These are phyloP conservation scores for Pristionchus exspectatus DNA, from an alignment of 2,888 invertebrate genomes.

Conservation along the genomic window DNA sequence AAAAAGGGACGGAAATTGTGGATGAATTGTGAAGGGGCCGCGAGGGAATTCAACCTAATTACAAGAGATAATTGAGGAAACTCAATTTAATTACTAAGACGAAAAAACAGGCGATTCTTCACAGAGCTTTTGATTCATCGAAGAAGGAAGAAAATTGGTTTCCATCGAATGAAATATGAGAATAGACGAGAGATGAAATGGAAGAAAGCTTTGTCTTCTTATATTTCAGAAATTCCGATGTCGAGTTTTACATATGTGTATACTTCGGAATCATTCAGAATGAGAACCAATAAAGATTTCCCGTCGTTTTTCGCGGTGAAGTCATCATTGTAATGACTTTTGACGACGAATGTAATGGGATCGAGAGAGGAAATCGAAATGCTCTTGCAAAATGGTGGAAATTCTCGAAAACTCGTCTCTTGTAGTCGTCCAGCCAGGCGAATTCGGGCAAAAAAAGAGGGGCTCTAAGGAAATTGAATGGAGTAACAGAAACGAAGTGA, in stretches of 20 bases:
- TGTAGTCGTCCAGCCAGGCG: neutral
- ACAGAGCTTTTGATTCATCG: neutral
- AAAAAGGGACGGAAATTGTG: neutral
- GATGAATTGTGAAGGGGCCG: conserved; percentile 35
- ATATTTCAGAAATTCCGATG: neutral
- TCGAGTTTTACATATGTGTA: neutral
- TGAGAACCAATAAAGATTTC: neutral
- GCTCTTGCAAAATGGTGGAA: neutral
- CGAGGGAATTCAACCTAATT: conserved; percentile 36
- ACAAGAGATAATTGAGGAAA: conserved; percentile 10
- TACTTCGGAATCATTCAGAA: neutral
- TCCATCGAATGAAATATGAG: conserved; percentile 43
- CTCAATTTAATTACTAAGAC: neutral
- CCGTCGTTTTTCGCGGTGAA: neutral
- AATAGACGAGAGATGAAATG: conserved; percentile 4
- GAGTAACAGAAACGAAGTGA: conserved; percentile 21
- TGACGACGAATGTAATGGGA: neutral
- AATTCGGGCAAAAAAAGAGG: conserved; percentile 4
- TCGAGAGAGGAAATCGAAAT: neutral
- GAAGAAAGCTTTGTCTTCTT: conserved; percentile 16
- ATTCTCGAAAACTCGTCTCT: neutral
- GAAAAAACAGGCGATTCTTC: neutral
- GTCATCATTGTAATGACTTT: conserved; percentile 7
- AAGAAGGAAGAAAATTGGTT: conserved; percentile 32
- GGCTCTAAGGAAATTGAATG: conserved; percentile 39